These are phyloP conservation scores for Platycheirus rosarum DNA, from an alignment of 2,888 invertebrate species.

Conservation along the genomic window DNA sequence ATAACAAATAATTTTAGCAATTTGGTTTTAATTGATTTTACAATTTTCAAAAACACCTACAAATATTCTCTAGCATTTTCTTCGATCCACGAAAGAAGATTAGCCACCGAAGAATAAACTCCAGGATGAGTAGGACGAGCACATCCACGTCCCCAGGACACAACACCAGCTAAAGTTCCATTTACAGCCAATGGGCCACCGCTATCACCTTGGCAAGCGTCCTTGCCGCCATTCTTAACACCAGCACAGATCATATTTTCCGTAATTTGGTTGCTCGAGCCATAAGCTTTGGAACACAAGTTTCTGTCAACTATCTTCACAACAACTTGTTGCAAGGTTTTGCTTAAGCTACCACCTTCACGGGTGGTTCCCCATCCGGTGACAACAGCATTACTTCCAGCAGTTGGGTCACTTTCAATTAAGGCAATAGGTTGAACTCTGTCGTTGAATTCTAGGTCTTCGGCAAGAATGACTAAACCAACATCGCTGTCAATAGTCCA, in stretches of 20 bases:
- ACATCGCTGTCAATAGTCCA: constrained; percentile 84
- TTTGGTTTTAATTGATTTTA: no score
- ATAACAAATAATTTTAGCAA: no score
- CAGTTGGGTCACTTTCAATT: constrained; percentile 75
- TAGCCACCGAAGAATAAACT: constrained; percentile 76
- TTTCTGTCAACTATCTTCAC: constrained; percentile 83
- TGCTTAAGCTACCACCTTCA: constrained; percentile 75
- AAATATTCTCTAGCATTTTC: not conserved
- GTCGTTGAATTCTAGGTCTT: constrained; percentile 82
- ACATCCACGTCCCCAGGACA: constrained; percentile 80
- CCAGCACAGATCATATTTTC: constrained; percentile 80
- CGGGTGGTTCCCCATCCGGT: constrained; percentile 80
- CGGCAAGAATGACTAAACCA: constrained; percentile 84
- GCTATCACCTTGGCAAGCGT: constrained; percentile 80
- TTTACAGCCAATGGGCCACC: constrained; percentile 79
- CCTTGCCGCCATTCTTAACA: constrained; percentile 76
- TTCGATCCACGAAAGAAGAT: constrained; percentile 74
- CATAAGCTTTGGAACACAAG: constrained; percentile 79
- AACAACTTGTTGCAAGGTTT: constrained; percentile 82
- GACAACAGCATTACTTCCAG: constrained; percentile 76
- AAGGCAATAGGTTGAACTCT: constrained; percentile 81
- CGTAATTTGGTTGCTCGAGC: constrained; percentile 69
- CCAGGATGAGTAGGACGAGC: constrained; percentile 78
- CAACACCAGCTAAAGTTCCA: constrained; percentile 77
- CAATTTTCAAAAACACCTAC: not conserved